These are phyloP conservation scores for Yoshiicerus persimilis DNA, from an alignment of 1,140 invertebrate genomes.

Conservation along the genomic window DNA sequence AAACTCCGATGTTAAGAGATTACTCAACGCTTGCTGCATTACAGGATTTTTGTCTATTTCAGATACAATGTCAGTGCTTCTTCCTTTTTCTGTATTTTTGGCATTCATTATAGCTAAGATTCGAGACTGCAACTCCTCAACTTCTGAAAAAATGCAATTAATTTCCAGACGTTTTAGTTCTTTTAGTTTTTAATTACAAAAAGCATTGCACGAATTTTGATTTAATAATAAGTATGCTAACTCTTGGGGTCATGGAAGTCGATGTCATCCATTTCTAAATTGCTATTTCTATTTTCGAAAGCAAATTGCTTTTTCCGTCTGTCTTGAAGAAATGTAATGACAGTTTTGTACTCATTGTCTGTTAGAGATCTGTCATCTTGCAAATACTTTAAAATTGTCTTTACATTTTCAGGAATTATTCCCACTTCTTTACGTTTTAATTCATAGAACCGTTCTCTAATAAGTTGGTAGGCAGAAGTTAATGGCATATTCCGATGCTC, in stretches of 20 bases:
- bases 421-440: constrained; percentile 35
- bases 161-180: not conserved
- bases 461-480: constrained; percentile 80
- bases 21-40: not conserved
- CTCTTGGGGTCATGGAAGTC: not conserved
- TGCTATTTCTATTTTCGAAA: constrained; percentile 33
- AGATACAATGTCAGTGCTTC: not conserved
- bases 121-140: constrained; percentile 15
- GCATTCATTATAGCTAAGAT: constrained; percentile 25
- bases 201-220: too few species aligned
- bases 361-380: constrained; percentile 23
- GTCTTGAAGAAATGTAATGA: constrained; percentile 30
- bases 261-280: not conserved
- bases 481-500: constrained; percentile 93
- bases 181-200: too few species aligned
- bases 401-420: constrained; percentile 26
- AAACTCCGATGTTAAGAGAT: not conserved
- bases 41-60: not conserved
- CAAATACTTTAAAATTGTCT: constrained; percentile 21
- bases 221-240: too few species aligned
- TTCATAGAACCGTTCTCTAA: constrained; percentile 53
- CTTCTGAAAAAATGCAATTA: constrained; percentile 1
- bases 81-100: not conserved
- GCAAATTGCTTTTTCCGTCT: not conserved
- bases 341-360: constrained; percentile 18